A percentile compares a stretch with the other conserved stretches of the same genome.
Conservation (phyloP, 2,888 invertebrate species). For the Tachina grossa region DNA sequence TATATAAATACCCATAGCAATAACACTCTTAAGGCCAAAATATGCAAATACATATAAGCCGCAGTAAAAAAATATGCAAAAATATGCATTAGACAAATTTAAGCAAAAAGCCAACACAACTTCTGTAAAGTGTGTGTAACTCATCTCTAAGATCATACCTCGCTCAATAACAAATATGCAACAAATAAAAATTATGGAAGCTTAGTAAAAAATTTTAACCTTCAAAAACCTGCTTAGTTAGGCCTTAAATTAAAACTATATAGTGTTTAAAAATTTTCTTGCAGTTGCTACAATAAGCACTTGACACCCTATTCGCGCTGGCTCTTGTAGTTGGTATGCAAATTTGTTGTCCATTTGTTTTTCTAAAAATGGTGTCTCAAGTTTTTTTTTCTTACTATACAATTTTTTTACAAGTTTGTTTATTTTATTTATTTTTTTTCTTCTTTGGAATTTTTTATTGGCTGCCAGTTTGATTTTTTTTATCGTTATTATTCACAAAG, state of each 20-base stretch:
- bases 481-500: constrained; percentile 36
- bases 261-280: constrained; percentile 16
- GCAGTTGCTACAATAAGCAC: background rate
- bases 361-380: constrained; percentile 48
- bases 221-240: too few relatives aligned
- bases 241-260: background rate
- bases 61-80: too few relatives aligned
- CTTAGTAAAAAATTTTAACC: too few relatives aligned
- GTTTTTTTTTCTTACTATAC: background rate
- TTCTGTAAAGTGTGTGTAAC: too few relatives aligned
- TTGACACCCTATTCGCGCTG: background rate
- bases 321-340: constrained; percentile 2
- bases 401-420: constrained; percentile 3
- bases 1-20: too few relatives aligned
- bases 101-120: too few relatives aligned
- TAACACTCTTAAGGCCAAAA: too few relatives aligned
- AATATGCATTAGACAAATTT: too few relatives aligned
- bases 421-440: background rate
- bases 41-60: too few relatives aligned
- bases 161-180: too few relatives aligned
- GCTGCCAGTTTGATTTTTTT: constrained; percentile 38
- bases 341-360: constrained; percentile 28
- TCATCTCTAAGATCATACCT: too few relatives aligned
- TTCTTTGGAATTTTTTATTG: constrained; percentile 14
- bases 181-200: too few relatives aligned